These are phyloP conservation scores for Griposia aprilina DNA, from an alignment of 2,888 invertebrate genomes.

Conservation along the genomic window DNA sequence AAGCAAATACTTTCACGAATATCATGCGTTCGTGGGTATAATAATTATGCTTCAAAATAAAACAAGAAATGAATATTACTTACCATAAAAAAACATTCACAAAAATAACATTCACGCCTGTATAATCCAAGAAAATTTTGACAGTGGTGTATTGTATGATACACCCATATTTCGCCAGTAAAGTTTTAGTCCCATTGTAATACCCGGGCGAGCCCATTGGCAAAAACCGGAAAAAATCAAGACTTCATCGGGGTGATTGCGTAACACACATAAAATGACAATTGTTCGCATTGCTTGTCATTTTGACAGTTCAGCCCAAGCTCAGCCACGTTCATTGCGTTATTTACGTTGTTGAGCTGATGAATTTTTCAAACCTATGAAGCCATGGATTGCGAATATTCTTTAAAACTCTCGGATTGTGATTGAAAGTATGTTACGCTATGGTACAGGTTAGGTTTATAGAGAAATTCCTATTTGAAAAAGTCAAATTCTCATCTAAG, in stretches of 20 bases:
- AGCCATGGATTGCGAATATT: too few species aligned
- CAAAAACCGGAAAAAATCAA: not conserved
- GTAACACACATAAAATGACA: not conserved
- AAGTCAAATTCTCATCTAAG: not conserved
- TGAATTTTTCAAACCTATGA: too few species aligned
- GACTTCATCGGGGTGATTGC: not conserved
- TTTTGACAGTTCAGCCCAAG: too few species aligned
- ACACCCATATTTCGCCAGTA: not conserved
- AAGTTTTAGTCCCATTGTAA: not conserved
- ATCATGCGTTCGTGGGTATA: conserved; percentile 22
- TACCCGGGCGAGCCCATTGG: rapidly evolving
- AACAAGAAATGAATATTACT: conserved; percentile 1
- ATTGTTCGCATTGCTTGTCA: not conserved
- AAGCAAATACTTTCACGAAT: conserved; percentile 56
- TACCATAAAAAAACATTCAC: not conserved
- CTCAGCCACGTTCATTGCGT: too few species aligned
- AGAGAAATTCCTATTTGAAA: not conserved
- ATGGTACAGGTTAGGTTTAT: not conserved
- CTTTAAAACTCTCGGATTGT: too few species aligned
- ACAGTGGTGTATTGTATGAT: not conserved
- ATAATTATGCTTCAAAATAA: conserved; percentile 32
- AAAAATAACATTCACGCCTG: not conserved
- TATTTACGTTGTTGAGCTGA: too few species aligned
- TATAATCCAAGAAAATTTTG: too few species aligned
- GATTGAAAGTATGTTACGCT: too few species aligned